Evolutionary conservation across 2,797 vertebrate genomes (phyloP).

Genomic region (Rallus crepitans): DNA sequence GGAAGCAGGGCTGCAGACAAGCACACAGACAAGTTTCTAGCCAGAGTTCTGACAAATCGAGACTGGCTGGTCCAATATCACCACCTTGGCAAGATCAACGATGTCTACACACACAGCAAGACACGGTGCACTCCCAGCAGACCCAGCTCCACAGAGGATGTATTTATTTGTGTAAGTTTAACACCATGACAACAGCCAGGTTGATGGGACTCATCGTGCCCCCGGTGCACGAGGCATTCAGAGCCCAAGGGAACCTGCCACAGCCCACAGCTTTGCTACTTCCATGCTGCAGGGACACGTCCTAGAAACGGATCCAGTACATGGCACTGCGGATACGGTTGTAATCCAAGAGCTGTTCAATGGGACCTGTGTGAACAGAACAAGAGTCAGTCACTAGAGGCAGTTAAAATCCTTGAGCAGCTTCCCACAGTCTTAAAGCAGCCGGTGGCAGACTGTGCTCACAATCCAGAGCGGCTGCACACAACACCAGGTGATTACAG

Average conservation of each 20-base stretch:
- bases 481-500: neutral
- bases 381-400: neutral
- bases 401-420: neutral
- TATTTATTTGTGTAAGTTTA: conserved; percentile 53
- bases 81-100: neutral
- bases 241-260: neutral
- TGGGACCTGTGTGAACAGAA: conserved; percentile 85
- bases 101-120: neutral
- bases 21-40: neutral
- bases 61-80: neutral
- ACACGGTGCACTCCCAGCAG: neutral
- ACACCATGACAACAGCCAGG: neutral
- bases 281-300: conserved; percentile 16
- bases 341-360: conserved; percentile 96
- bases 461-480: neutral
- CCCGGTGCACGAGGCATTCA: neutral
- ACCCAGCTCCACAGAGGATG: neutral
- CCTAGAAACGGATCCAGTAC: conserved; percentile 96
- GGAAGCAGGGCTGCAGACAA: neutral
- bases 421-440: neutral
- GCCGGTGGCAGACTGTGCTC: neutral
- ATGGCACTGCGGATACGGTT: conserved; percentile 95
- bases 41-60: neutral
- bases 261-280: neutral
- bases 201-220: neutral